These are phyloP conservation scores for Balaeniceps rex DNA, from an alignment of 2,113 vertebrate species.

Conservation along the genomic window DNA sequence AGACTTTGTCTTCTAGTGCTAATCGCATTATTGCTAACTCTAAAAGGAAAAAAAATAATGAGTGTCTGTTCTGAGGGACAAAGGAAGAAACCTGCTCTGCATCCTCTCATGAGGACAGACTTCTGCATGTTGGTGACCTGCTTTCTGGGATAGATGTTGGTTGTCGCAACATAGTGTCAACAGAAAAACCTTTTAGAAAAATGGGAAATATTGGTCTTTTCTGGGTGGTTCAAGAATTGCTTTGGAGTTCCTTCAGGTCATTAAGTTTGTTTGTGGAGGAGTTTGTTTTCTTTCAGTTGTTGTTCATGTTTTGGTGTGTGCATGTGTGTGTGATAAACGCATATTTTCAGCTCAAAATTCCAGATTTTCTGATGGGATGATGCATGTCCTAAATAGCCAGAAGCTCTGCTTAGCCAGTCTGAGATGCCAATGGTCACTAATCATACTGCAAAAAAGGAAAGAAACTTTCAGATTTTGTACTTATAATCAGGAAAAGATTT, in stretches of 20 bases:
- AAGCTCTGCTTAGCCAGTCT: neutral
- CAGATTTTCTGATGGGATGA: neutral
- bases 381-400: neutral
- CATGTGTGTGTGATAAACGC: neutral
- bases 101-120: neutral
- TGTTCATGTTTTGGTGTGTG: accelerated
- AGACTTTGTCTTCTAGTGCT: neutral
- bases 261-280: neutral
- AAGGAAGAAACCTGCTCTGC: neutral
- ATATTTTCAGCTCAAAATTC: neutral
- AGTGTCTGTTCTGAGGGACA: neutral
- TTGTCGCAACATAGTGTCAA: neutral
- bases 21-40: neutral
- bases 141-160: neutral
- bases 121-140: neutral
- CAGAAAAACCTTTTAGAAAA: neutral
- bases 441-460: neutral
- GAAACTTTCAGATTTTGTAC: neutral
- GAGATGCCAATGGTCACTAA: neutral
- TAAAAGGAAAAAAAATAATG: neutral
- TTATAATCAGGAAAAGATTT: neutral
- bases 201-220: neutral
- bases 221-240: neutral
- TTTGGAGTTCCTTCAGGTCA: neutral
- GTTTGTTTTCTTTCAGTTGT: neutral